Conservation (phyloP, 2,888 invertebrate genomes). For the Schizaphis graminum region DNA sequence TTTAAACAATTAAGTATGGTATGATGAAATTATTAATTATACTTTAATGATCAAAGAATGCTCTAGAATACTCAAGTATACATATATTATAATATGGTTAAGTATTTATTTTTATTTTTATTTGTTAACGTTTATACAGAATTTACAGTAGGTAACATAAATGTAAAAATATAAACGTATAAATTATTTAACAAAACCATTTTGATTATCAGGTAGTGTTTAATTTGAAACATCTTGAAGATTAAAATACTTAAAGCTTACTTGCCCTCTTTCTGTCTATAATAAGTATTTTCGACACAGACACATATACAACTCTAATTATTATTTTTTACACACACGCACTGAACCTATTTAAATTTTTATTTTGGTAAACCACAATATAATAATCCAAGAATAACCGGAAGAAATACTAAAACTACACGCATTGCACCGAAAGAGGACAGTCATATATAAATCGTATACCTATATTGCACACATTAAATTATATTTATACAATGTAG, state of each 20-base stretch:
- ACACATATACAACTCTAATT: slow-evolving; percentile 52
- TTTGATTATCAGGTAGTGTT: slow-evolving; percentile 44
- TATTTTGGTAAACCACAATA: slow-evolving; percentile 47
- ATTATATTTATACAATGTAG: not conserved
- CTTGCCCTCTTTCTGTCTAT: too few species aligned
- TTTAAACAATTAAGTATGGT: not conserved
- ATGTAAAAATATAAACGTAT: slow-evolving; percentile 34
- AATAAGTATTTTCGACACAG: slow-evolving; percentile 31
- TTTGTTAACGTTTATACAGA: not conserved
- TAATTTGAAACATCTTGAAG: slow-evolving; percentile 59
- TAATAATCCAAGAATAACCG: slow-evolving; percentile 50
- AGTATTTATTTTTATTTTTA: not conserved
- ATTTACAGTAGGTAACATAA: not conserved
- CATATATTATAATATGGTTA: not conserved
- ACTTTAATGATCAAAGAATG: not conserved
- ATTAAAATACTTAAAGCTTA: slow-evolving; percentile 34
- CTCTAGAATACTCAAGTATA: not conserved
- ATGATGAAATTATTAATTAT: not conserved
- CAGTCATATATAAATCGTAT: not conserved
- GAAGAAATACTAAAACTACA: not conserved
- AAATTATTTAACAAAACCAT: slow-evolving; percentile 30
- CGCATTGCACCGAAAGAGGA: not conserved
- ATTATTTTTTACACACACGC: slow-evolving; percentile 49
- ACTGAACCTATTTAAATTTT: slow-evolving; percentile 48
- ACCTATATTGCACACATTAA: not conserved